A percentile compares a stretch with the other conserved stretches of the same genome.
Conservation (phyloP, 2,113 vertebrate genomes). For the Tyto alba region DNA sequence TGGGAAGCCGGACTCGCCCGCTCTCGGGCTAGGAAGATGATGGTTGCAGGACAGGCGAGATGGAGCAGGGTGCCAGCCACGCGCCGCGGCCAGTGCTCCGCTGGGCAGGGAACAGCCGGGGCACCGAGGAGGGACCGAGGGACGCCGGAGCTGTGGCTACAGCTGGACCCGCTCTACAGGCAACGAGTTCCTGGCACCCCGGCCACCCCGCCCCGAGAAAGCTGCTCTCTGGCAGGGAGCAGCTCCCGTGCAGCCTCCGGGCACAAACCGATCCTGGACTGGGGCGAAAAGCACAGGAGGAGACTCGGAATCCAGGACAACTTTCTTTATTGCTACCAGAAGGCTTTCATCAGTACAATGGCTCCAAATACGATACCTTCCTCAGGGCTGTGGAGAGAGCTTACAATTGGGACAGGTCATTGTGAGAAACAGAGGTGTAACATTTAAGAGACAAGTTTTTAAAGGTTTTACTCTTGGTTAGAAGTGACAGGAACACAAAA, state of each 20-base stretch:
- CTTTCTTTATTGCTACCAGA: conserved; percentile 84
- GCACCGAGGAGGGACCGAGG: background rate
- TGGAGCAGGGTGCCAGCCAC: background rate
- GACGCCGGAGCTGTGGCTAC: background rate
- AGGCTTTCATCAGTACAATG: conserved; percentile 72
- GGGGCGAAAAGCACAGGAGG: background rate
- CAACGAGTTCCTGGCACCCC: rapidly evolving
- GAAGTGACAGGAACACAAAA: conserved; percentile 59
- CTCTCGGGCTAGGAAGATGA: too few relatives aligned
- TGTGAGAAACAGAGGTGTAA: conserved; percentile 52
- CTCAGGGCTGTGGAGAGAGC: conserved; percentile 75
- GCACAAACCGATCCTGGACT: background rate
- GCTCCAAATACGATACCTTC: conserved; percentile 69
- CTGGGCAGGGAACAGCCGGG: background rate
- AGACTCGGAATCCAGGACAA: conserved; percentile 68
- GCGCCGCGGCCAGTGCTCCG: too few relatives aligned
- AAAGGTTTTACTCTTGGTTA: conserved; percentile 5
- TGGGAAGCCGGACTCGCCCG: too few relatives aligned
- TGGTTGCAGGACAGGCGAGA: rapidly evolving
- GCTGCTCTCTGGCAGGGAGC: rapidly evolving
- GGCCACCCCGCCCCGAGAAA: background rate
- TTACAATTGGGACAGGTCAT: conserved; percentile 45
- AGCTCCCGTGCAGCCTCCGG: rapidly evolving
- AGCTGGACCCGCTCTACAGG: background rate
- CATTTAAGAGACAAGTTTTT: background rate